Evolutionary conservation across 2,888 invertebrate species (phyloP), one percentile per base, ranked within the genome.

Genomic region (Zaprionus lineosus): DNA sequence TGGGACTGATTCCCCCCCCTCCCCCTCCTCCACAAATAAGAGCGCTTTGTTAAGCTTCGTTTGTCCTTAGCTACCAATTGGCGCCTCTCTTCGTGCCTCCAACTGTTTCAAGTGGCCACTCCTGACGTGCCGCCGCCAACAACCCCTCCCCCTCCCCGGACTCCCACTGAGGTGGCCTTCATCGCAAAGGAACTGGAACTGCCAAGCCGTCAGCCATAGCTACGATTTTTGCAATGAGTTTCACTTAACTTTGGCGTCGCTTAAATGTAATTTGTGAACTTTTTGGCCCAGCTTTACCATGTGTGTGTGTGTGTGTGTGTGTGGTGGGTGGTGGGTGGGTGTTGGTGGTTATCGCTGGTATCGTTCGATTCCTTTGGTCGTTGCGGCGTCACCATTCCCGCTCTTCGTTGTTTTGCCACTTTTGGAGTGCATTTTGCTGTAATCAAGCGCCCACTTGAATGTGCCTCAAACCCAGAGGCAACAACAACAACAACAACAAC

Each of bases 401-500:
- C 37, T 52, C 9, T 52, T 43, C 51, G 24, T 71, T 67, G 50
- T 46, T 47, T 71, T 55, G 60, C 71, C 74, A 74, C 74, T 65
- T 74, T 73, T 76, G 24, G 67, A 81, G 81, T 84, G 68, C 62
- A 84, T 84, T 74, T 84, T 57, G 68, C 78, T 84, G 81, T 84
- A 81, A 84, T 82, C 78, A 84, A 81, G 73, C 73, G 73, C 63
- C 67, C 60, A 79, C 84, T 78, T 66, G 39, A 79, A 59, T 59
- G 26, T 44, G 24, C 21, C 50, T 44, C 33, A 56, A 47, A 40
- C 48, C 50, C 37, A 5, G 21, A 21, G 12, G 12, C 39, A 11
- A 14, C 34, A 34, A 14, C 34, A 34, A 15, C 34, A 34, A 6
- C 12, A 11, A 14, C 34, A 11, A 8, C 34, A 34, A 18, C 3